Evolutionary conservation across 2,888 invertebrate species (phyloP), one percentile per base, ranked within the genome.

Genomic region (Drosophila leonis): DNA sequence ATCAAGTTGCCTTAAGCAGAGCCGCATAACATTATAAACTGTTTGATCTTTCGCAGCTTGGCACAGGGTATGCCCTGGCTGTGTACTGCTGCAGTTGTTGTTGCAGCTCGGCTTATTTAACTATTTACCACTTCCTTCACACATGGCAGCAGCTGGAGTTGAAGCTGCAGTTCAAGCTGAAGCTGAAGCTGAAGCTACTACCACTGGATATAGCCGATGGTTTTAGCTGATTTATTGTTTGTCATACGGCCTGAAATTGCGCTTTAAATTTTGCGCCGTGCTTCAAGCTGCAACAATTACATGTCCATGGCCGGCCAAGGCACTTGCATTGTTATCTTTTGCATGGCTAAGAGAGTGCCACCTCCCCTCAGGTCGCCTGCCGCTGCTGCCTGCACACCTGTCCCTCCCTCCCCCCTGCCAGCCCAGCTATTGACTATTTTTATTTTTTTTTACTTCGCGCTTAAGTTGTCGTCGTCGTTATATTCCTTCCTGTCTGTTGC

Each of bases 251-350:
- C 72, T 78, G 88, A 86, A 86, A 86, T 89, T 89, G 89, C 85
- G 88, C 90, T 89, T 86, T 86, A 86, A 86, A 86, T 89, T 86
- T 89, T 89, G 86, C 70, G 77, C 79, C 75, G 69, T 39, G 72
- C 70, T 78, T 66, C 74, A 72, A 82, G 72, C 74, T 83, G 80
- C 87, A 87, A 87, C 88, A 89, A 86, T 85, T 85, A 88, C 87
- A 85, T 78, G 80, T 80, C 83, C 88, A 62, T 82, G 82, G 75
- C 74, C 39, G 39, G 18, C 57, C 72, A 37, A 59, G 46, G 33
- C 81, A 89, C 89, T 85, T 78, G 85, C 87, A 90, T 91, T 89
- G 87, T 91, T 91, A 90, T 82, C 89, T 85, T 83, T 85, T 80
- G 80, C 89, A 86, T 80, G 78, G 82, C 72, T 78, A 65, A 75